Conservation (phyloP, 2,888 invertebrate genomes). For the Zootermopsis nevadensis region DNA sequence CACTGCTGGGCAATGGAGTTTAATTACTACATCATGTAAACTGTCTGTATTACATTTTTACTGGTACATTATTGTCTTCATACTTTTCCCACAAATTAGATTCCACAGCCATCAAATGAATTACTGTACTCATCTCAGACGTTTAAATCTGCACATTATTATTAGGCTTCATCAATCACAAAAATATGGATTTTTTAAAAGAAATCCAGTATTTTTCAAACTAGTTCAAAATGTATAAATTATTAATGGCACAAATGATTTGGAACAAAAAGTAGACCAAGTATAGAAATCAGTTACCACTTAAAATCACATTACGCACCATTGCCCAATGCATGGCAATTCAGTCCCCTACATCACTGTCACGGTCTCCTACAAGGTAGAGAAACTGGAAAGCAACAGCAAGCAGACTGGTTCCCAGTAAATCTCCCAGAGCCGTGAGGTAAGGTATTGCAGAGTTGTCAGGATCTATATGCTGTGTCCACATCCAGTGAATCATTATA, state of each 20-base stretch:
- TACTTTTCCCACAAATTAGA: not conserved
- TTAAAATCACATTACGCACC: not conserved
- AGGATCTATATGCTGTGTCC: constrained; percentile 84
- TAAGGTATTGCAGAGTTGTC: constrained; percentile 93
- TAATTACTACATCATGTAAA: too few species aligned
- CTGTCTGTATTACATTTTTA: too few species aligned
- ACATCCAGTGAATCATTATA: constrained; percentile 85
- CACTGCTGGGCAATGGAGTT: too few species aligned
- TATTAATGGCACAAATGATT: not conserved
- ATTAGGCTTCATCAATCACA: not conserved
- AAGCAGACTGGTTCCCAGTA: constrained; percentile 83
- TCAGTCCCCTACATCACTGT: constrained; percentile 79
- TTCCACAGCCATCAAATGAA: not conserved
- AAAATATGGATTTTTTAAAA: not conserved
- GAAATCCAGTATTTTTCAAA: not conserved
- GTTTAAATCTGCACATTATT: not conserved
- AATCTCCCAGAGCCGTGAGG: constrained; percentile 88
- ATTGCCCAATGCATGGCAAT: not conserved
- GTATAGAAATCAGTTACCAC: not conserved
- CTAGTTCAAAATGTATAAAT: not conserved
- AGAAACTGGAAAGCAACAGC: constrained; percentile 80
- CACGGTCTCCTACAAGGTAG: constrained; percentile 78
- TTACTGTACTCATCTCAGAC: not conserved
- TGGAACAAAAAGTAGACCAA: not conserved
- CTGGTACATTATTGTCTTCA: too few species aligned